Base-by-base conservation (phyloP, 2,113 vertebrate species). In the Grammomys surdaster region DNA sequence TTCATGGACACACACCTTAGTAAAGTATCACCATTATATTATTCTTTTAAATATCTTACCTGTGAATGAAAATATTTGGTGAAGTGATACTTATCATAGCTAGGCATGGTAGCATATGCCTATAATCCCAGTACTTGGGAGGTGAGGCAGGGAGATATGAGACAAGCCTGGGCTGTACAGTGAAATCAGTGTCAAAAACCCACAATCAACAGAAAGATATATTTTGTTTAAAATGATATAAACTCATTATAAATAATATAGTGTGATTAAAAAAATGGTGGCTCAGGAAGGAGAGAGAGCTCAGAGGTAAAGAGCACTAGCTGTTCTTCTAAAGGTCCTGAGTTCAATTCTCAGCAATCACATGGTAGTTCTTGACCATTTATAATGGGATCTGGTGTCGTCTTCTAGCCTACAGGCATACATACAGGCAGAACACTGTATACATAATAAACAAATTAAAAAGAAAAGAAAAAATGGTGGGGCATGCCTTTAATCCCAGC, bases 181-280 rank as follows among this genome's bases (percentile, higher is more conserved):
- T 40, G 13, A 88, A 48, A 70, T 88, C 36, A 87, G 43, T 20
- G 17, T 14, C 19, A 70, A 70, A 51, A 88, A 33, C 33, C 33
- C 60, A 84, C 22, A 65, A 73, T 13, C 13, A 56, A 40, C 36
- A 40, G 56, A 72, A n/a, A n/a, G 7, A 69, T 10, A 26, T 93
- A 82, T 82, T 60, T 60, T 82, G 9, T 85, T 93, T 91, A 77
- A 88, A 84, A 94, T 93, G 94, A 82, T 22, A 26, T 95, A 97
- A 98, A 97, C 94, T 93, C 78, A 96, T 88, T 94, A 95, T 96
- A 93, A 95, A 95, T 96, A 88, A 91, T 67, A 85, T 81, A 90
- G 51, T 54, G 22, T 67, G 31, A 36, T 96, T 94, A n/a, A 78
- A 56, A 93, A 94, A 93, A 93, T 70, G 82, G 51, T 48, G 46